phyloP scores from a whole-genome alignment of 2,888 invertebrate genomes.

The Maniola hyperantus region DNA sequence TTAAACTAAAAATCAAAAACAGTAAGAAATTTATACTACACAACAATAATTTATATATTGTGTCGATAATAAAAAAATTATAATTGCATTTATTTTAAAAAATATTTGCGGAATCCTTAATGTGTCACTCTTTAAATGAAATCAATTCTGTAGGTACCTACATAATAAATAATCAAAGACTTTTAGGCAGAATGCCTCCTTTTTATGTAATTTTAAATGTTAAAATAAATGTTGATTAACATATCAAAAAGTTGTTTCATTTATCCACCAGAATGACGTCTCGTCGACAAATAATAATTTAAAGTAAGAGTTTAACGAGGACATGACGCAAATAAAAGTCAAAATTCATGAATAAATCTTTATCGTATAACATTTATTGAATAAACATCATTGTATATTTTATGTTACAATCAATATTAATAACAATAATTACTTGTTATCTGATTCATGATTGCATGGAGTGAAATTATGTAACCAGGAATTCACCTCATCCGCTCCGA shows the following conservation, averaged over 20 bases:
- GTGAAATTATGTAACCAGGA: background rate
- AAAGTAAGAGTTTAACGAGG: too few species aligned
- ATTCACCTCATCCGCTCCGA: too few species aligned
- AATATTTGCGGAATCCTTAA: conserved; percentile 14
- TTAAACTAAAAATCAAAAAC: too few species aligned
- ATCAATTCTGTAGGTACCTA: conserved; percentile 74
- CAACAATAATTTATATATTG: too few species aligned
- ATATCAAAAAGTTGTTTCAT: conserved; percentile 71
- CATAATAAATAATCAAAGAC: conserved; percentile 73
- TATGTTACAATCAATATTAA: background rate
- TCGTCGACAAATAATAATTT: background rate
- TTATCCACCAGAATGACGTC: conserved; percentile 37
- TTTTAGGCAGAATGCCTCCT: conserved; percentile 78
- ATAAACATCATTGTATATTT: conserved; percentile 7
- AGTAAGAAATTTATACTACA: too few species aligned
- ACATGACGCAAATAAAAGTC: too few species aligned
- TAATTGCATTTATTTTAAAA: background rate
- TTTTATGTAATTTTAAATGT: conserved; percentile 82
- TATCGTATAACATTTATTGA: too few species aligned
- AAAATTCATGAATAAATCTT: too few species aligned
- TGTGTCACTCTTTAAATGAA: conserved; percentile 70
- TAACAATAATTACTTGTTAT: background rate
- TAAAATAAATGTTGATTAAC: conserved; percentile 80
- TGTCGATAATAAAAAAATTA: too few species aligned
- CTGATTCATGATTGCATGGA: background rate